Evolutionary conservation across 2,888 invertebrate species (phyloP).

Genomic region (Drosophila affinis): DNA sequence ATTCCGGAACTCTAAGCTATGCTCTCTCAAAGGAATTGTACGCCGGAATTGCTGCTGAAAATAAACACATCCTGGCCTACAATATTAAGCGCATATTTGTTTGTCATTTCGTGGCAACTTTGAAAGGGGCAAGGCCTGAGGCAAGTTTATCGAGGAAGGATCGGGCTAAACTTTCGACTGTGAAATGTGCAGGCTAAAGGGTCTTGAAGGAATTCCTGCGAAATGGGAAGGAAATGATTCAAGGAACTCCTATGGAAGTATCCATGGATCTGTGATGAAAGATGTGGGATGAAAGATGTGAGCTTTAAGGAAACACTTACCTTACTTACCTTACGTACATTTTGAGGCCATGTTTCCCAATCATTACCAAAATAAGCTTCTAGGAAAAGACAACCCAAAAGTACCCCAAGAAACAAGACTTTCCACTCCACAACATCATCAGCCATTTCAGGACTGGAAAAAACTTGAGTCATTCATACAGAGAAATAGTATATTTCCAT

Average conservation of each 20-base stretch:
- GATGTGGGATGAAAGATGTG: too few species aligned
- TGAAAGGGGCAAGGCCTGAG: neutral
- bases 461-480: neutral
- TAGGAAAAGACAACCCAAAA: neutral
- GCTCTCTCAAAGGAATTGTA: neutral
- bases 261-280: neutral
- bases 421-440: neutral
- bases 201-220: neutral
- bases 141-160: neutral
- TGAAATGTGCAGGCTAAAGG: neutral
- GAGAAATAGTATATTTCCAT: neutral
- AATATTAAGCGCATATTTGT: constrained; percentile 1
- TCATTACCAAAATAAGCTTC: neutral
- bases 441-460: neutral
- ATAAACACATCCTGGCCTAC: neutral
- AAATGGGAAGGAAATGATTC: too few species aligned
- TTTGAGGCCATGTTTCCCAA: neutral
- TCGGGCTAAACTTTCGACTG: neutral
- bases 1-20: constrained; percentile 1
- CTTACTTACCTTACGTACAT: neutral
- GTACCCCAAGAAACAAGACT: neutral
- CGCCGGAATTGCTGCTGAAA: neutral
- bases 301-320: too few species aligned
- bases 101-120: neutral
- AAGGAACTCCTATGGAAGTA: too few species aligned